Base-by-base conservation (phyloP, 2,797 vertebrate species). In the Harpagifer antarcticus region DNA sequence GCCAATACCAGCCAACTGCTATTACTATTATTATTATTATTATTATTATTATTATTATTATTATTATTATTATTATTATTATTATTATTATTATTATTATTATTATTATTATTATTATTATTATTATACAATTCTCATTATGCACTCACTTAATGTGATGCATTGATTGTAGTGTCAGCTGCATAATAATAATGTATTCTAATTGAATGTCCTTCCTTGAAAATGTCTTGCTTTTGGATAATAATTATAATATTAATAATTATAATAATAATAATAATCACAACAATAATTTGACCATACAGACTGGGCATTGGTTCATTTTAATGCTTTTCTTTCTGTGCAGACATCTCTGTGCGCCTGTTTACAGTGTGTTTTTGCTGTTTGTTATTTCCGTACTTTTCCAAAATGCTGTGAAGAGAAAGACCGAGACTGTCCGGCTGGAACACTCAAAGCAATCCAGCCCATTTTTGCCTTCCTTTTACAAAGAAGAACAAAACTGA, bases 351-450 rank as follows among this genome's bases (percentile, higher is more conserved):
- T 78, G 83, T 88, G 87, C 84, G 88, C 81, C 86, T 91, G 89
- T 93, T 92, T 90, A 91, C 92, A 91, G 66, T 88, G 85, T 92
- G 85, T 86, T 88, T 84, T 77, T 88, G 84, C 78, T 85, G 80
- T 91, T 91, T 88, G 80, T 86, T 89, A 86, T 89, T 88, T 89
- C 84, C 92, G 80, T 87, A 88, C 82, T 91, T 91, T 90, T 89
- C 83, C 85, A 87, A 92, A 91, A 94, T 91, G 89, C 90, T 92
- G 89, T 93, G 92, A 93, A 49, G 68, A 85, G 48, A 88, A 83
- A 89, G 87, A 92, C 88, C 87, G 85, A 91, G 90, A 91, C 90
- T 89, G 91, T 93, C 79, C 68, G 83, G 78, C 85, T 86, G 86
- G 87, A 88, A 76, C 64, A 72, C 76, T 86, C 76, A 84, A 79